A percentile compares a stretch with the other conserved stretches of the same genome.
These are phyloP conservation scores for Emys orbicularis DNA, from an alignment of 2,797 vertebrate species.

Conservation along the genomic window DNA sequence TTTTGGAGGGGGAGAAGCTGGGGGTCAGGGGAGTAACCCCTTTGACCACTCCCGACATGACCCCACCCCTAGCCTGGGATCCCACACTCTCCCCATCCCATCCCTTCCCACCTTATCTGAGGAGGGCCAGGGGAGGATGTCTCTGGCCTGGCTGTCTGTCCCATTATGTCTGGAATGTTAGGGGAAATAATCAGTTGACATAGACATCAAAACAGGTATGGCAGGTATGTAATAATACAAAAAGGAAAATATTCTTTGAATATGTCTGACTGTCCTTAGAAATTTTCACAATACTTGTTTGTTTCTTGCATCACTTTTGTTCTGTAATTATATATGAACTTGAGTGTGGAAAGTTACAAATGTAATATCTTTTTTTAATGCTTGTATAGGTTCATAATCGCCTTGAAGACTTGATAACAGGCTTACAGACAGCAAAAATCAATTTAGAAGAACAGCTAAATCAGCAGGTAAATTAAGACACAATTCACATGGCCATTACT, in stretches of 20 bases:
- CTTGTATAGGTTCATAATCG: conserved; percentile 84
- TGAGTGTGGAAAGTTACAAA: not conserved
- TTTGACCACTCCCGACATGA: no score
- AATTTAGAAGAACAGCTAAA: conserved; percentile 88
- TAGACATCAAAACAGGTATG: not conserved
- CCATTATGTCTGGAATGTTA: not conserved
- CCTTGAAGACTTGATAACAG: conserved; percentile 88
- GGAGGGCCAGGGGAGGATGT: no score
- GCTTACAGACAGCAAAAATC: conserved; percentile 88
- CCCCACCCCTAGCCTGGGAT: no score
- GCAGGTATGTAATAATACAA: not conserved
- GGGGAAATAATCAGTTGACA: not conserved
- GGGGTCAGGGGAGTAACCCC: no score
- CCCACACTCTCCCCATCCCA: no score
- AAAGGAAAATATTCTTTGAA: not conserved
- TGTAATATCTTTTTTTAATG: not conserved
- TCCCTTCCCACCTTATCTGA: no score
- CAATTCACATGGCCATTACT: no score
- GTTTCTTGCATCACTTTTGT: not conserved
- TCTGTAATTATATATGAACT: not conserved
- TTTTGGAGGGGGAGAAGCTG: no score
- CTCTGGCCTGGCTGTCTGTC: not conserved
- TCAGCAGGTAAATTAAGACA: conserved; percentile 82
- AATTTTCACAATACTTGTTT: not conserved
- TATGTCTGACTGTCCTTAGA: not conserved